Conservation (phyloP, 2,888 invertebrate species). For the Sclerodermus sp. region DNA sequence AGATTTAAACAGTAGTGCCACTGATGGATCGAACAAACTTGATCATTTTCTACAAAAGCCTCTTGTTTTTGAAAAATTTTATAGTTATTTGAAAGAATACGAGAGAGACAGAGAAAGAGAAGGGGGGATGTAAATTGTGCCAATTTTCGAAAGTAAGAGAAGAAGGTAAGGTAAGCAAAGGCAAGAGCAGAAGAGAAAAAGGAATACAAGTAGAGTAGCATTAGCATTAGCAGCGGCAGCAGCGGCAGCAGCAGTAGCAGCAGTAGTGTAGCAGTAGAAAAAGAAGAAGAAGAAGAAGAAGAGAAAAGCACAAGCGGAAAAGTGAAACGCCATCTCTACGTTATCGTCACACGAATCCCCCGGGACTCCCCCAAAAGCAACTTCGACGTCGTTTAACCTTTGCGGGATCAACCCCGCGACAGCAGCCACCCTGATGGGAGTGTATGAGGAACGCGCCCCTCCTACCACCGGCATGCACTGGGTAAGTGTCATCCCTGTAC, state of each 20-base stretch:
- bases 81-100: too few species aligned
- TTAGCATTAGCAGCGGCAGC: too few species aligned
- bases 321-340: constrained; percentile 58
- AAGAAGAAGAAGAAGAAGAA: constrained; percentile 26
- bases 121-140: not conserved
- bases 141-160: not conserved
- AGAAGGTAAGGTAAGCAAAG: constrained; percentile 5
- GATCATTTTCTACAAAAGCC: too few species aligned
- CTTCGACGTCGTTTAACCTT: constrained; percentile 50
- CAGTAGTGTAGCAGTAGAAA: constrained; percentile 21
- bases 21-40: too few species aligned
- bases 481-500: constrained; percentile 65
- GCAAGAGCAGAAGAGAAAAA: constrained; percentile 12
- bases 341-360: constrained; percentile 42
- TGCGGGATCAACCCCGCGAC: constrained; percentile 55
- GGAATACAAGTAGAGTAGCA: too few species aligned
- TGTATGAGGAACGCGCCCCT: constrained; percentile 79
- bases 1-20: too few species aligned
- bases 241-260: too few species aligned
- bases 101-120: constrained; percentile 9
- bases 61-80: too few species aligned
- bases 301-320: constrained; percentile 41
- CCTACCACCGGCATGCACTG: constrained; percentile 88
- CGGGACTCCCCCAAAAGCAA: constrained; percentile 33
- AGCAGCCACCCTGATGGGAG: constrained; percentile 77